A percentile compares a stretch with the other conserved stretches of the same genome.
Evolutionary conservation across 35 echinoderm and acorn worm species (phyloP).

Genomic region (Ptychodera flava): DNA sequence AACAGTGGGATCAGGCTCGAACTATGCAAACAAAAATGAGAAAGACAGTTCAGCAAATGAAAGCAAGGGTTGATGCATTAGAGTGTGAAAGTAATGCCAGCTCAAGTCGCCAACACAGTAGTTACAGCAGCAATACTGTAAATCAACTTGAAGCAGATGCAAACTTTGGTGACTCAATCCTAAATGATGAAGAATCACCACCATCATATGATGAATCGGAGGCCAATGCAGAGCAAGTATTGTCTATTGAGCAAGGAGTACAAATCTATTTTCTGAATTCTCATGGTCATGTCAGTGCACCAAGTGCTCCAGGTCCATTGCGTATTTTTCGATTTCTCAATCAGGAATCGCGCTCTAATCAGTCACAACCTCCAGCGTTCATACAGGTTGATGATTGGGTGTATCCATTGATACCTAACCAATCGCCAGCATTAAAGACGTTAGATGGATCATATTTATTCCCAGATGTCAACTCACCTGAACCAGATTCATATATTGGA

Average conservation of each 20-base stretch:
- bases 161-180: neutral
- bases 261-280: conserved; percentile 86
- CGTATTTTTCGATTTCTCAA: conserved; percentile 72
- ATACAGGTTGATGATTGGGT: conserved; percentile 90
- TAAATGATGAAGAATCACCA: conserved; percentile 8
- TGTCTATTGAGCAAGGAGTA: conserved; percentile 44
- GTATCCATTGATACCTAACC: conserved; percentile 74
- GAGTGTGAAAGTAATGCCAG: conserved; percentile 4
- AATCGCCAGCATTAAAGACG: conserved; percentile 77
- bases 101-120: neutral
- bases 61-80: conserved; percentile 66
- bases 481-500: conserved; percentile 69
- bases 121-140: neutral
- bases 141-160: neutral
- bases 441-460: conserved; percentile 72
- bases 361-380: conserved; percentile 83
- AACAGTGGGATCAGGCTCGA: conserved; percentile 43
- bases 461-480: conserved; percentile 59
- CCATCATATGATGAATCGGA: conserved; percentile 71
- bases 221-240: conserved; percentile 61
- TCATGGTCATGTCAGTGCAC: conserved; percentile 71
- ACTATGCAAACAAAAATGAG: conserved; percentile 75
- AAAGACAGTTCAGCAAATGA: conserved; percentile 83
- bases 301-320: conserved; percentile 56
- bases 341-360: conserved; percentile 10